phyloP scores from a whole-genome alignment of 2,888 invertebrate species.

The Caenorhabditis sp. region DNA sequence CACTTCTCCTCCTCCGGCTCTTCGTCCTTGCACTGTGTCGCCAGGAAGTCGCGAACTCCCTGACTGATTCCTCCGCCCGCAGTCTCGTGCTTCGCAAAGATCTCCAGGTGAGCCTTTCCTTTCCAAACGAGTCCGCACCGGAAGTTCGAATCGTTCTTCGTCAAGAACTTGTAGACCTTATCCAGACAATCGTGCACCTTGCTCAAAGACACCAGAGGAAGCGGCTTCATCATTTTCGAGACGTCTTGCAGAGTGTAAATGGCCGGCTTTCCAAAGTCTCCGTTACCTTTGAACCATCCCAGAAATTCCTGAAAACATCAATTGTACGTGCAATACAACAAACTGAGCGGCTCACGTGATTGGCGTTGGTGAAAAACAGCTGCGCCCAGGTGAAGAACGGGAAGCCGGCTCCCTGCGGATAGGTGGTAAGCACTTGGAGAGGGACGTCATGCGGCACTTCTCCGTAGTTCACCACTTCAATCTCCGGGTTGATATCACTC shows the following conservation, averaged over 20 bases:
- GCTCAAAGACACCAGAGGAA: constrained; percentile 76
- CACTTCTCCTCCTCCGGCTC: constrained; percentile 46
- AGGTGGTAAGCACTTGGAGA: constrained; percentile 76
- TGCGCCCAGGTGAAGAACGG: constrained; percentile 79
- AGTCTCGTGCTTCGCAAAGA: constrained; percentile 71
- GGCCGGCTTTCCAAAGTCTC: constrained; percentile 78
- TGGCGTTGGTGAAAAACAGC: constrained; percentile 76
- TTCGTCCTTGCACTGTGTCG: constrained; percentile 76
- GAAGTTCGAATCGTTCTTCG: constrained; percentile 76
- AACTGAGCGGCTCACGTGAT: constrained; percentile 54
- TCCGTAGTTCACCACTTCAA: constrained; percentile 73
- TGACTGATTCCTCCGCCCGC: constrained; percentile 72
- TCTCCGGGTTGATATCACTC: constrained; percentile 66
- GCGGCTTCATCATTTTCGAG: constrained; percentile 79
- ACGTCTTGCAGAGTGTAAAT: constrained; percentile 75
- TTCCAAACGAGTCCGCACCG: constrained; percentile 78
- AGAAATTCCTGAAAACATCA: constrained; percentile 69
- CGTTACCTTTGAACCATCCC: constrained; percentile 78
- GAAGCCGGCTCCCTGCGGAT: constrained; percentile 78
- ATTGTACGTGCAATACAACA: not conserved
- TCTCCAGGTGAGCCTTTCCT: constrained; percentile 76
- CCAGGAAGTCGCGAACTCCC: constrained; percentile 72
- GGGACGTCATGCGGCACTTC: constrained; percentile 65
- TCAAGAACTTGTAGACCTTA: constrained; percentile 77
- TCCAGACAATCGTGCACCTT: constrained; percentile 79